These are phyloP conservation scores for Heliconius melpomene DNA, from an alignment of 1,140 invertebrate genomes.

Conservation along the genomic window DNA sequence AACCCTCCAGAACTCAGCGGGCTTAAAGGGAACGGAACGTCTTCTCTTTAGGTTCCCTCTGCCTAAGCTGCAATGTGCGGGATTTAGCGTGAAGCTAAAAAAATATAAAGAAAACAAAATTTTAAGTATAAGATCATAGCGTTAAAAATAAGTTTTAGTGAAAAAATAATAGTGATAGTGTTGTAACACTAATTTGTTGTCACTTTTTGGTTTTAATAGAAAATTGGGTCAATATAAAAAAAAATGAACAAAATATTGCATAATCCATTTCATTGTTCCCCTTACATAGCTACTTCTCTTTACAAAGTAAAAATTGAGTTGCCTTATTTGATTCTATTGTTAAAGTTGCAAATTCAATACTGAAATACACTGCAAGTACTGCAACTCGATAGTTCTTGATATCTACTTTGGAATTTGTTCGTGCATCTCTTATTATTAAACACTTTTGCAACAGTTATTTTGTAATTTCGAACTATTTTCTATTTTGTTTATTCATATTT, in stretches of 20 bases:
- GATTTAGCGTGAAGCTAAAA: too few relatives aligned
- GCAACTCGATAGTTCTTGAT: slow-evolving; percentile 12
- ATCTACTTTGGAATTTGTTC: slow-evolving; percentile 9
- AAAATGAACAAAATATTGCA: not conserved
- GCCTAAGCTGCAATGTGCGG: too few relatives aligned
- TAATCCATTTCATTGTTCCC: not conserved
- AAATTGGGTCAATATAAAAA: not conserved
- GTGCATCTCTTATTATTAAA: not conserved
- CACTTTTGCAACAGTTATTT: not conserved
- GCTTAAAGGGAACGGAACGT: too few relatives aligned
- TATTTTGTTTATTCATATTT: not conserved
- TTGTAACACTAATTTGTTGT: not conserved
- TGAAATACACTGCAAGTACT: not conserved
- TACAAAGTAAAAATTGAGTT: slow-evolving; percentile 13
- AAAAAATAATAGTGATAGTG: too few relatives aligned
- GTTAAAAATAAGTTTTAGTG: too few relatives aligned
- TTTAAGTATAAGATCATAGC: too few relatives aligned
- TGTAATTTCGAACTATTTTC: not conserved
- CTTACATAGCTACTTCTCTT: not conserved
- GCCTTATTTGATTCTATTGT: slow-evolving; percentile 15
- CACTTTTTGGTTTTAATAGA: not conserved
- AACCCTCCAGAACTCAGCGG: too few relatives aligned
- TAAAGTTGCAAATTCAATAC: slow-evolving; percentile 13
- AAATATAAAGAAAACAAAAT: too few relatives aligned
- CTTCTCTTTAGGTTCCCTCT: too few relatives aligned